Base-by-base conservation (phyloP, 2,888 invertebrate species). In the Phortica magna region DNA sequence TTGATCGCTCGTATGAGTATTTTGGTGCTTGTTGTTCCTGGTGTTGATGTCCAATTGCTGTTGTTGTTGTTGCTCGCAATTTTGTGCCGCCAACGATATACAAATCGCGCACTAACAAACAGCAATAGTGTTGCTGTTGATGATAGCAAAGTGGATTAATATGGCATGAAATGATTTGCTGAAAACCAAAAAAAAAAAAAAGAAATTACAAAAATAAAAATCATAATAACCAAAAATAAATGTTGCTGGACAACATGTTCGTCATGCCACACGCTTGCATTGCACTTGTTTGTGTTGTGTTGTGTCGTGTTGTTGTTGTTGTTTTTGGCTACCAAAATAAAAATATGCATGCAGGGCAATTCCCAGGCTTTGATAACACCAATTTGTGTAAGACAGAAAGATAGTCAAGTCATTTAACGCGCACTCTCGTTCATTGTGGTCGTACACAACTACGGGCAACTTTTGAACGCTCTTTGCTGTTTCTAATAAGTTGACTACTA, bases 301-400 rank as follows among this genome's bases (percentile, higher is more conserved):
- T 17, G 17, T 14, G 17, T 6, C 17, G 9, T 31, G 55, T 2
- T n/a, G 55, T n/a, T 55, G 2, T 10, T 55, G 71, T 55, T 48
- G n/a, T 43, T 17, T 42, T 43, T 43, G 48, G 68, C 68, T 65
- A 68, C 43, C 43, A 68, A 14, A 22, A 7, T 14, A 14, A 48
- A 48, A 76, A 22, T 80, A 67, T 78, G 82, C 83, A 83, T 81
- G 81, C 84, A 83, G 86, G 88, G 86, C 86, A 87, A 81, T 86
- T 86, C 86, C 88, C 86, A 86, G 84, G 86, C 76, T 80, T 88
- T 87, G 88, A 87, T 85, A 87, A 88, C 88, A 88, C 83, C 86
- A 84, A 86, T 85, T 31, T 31, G 31, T 31, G 31, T 31, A 31
- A 31, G 31, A 31, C 31, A 31, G 41, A 41, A 55, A 55, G 55